A percentile compares a stretch with the other conserved stretches of the same genome.
phyloP scores from a whole-genome alignment of 2,113 vertebrate species.

The Zosterops hypoxanthus region DNA sequence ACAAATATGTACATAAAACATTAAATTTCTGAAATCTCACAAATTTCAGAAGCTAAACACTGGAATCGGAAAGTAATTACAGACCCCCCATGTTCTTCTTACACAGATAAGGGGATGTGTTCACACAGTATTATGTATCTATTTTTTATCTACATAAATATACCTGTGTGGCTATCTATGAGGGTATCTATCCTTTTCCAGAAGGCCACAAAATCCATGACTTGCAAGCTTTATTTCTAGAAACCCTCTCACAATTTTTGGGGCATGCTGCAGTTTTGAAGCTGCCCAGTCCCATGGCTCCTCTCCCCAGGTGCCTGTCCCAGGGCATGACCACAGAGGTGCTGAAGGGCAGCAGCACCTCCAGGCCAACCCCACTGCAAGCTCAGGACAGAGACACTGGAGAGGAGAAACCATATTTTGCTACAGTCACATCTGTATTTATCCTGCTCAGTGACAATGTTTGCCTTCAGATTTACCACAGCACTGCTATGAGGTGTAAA shows the following conservation, averaged over 20 bases:
- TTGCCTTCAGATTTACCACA: neutral
- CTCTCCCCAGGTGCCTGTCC: neutral
- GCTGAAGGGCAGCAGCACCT: neutral
- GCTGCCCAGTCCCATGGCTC: neutral
- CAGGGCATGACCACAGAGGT: fast-evolving
- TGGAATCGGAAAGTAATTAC: neutral
- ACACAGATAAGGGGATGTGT: neutral
- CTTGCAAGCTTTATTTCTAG: neutral
- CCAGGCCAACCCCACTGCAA: neutral
- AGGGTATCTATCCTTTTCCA: neutral
- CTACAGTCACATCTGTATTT: neutral
- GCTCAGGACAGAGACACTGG: neutral
- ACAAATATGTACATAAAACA: neutral
- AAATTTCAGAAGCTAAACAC: neutral
- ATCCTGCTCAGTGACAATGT: neutral
- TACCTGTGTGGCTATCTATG: neutral
- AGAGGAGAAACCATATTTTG: neutral
- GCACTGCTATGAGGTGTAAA: neutral
- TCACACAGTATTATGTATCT: neutral
- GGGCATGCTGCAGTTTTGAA: neutral
- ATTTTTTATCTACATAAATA: neutral
- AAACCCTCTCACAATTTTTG: neutral
- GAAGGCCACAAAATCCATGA: neutral
- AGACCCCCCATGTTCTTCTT: neutral
- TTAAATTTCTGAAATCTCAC: neutral